phyloP scores from a whole-genome alignment of 2,113 vertebrate species.

The Notarius quadriscutis region DNA sequence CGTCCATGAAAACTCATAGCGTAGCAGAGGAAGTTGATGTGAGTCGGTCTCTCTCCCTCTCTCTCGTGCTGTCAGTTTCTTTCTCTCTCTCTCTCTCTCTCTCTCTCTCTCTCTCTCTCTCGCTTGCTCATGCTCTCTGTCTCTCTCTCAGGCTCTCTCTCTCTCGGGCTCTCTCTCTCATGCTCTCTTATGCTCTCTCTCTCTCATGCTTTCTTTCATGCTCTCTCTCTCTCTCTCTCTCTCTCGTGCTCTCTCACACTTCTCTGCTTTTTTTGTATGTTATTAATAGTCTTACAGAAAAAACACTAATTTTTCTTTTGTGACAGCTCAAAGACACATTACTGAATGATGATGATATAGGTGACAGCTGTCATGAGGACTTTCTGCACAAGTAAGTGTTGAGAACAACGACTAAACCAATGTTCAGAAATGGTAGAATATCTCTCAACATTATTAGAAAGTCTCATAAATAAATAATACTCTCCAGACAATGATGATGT shows the following conservation, averaged over 20 bases:
- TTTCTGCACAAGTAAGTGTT: conserved; percentile 87
- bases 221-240: conserved; percentile 16
- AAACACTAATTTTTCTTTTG: conserved; percentile 10
- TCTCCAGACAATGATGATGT: neutral
- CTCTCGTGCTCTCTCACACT: neutral
- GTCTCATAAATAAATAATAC: neutral
- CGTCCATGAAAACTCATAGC: conserved; percentile 94
- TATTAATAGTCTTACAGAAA: neutral
- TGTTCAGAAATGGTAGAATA: neutral
- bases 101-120: conserved; percentile 13
- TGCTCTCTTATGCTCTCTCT: neutral
- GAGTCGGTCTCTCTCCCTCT: conserved; percentile 59
- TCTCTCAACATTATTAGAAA: neutral
- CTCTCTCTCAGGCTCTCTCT: no score
- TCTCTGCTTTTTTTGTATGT: neutral
- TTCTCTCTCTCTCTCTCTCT: neutral
- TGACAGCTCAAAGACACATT: conserved; percentile 88
- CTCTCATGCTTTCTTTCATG: neutral
- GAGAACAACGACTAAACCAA: neutral
- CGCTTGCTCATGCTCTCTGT: no score
- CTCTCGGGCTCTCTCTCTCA: neutral
- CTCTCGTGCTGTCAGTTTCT: neutral
- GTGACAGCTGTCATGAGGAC: conserved; percentile 95
- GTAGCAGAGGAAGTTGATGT: conserved; percentile 92
- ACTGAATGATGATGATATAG: conserved; percentile 94